These are phyloP conservation scores for Sebastes aleutianus DNA, from an alignment of 2,797 vertebrate species.

Conservation along the genomic window DNA sequence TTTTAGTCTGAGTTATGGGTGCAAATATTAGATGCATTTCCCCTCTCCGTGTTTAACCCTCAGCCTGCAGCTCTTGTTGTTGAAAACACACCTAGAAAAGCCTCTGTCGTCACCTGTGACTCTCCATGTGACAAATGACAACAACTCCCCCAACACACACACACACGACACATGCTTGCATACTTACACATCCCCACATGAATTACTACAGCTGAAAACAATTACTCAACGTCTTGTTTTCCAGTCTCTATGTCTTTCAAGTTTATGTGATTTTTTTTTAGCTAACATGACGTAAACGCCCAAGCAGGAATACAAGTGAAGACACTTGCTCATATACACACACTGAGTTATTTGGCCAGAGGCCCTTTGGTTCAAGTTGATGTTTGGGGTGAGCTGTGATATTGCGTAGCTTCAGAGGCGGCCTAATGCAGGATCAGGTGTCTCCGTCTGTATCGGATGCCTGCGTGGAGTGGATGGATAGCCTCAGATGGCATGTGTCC, in stretches of 20 bases:
- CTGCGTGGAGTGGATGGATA: constrained; percentile 49
- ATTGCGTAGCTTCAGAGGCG: constrained; percentile 68
- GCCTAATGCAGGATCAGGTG: constrained; percentile 77
- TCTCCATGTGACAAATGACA: constrained; percentile 47
- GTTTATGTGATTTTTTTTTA: constrained; percentile 13
- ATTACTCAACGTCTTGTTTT: constrained; percentile 11
- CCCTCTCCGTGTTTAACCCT: neutral
- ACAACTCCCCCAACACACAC: neutral
- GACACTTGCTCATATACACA: neutral
- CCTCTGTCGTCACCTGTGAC: constrained; percentile 46
- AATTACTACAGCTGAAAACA: constrained; percentile 20
- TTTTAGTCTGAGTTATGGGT: neutral
- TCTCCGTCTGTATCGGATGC: constrained; percentile 61
- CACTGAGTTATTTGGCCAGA: constrained; percentile 39
- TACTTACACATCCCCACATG: neutral
- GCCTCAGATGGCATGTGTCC: constrained; percentile 66
- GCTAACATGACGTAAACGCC: neutral
- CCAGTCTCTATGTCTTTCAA: neutral
- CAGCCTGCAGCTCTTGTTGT: constrained; percentile 12
- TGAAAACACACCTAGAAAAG: constrained; percentile 36
- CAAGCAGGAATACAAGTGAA: neutral
- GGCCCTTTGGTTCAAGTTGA: constrained; percentile 70
- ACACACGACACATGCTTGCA: neutral
- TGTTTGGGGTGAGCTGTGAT: constrained; percentile 68
- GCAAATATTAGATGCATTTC: neutral